phyloP scores from a whole-genome alignment of 2,797 vertebrate species.

The Austrolebias charrua region DNA sequence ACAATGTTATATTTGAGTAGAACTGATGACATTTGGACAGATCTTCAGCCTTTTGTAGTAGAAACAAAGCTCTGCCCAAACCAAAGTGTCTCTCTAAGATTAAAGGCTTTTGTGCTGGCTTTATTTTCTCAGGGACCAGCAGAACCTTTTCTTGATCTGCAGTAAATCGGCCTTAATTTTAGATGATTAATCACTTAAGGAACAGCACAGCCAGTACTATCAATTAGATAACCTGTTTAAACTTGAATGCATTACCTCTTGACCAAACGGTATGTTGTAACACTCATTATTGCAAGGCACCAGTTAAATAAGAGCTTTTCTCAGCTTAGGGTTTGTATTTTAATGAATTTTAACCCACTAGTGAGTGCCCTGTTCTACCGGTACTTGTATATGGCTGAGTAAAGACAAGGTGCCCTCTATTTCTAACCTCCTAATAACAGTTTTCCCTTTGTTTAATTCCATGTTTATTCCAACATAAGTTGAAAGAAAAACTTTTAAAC shows the following conservation, averaged over 20 bases:
- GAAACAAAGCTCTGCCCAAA: conserved; percentile 23
- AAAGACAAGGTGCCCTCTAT: conserved; percentile 21
- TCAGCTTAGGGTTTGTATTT: conserved; percentile 40
- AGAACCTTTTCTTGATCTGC: conserved; percentile 27
- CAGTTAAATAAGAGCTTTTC: conserved; percentile 46
- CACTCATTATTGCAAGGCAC: conserved; percentile 35
- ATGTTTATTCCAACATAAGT: conserved; percentile 1
- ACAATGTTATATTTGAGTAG: conserved; percentile 13
- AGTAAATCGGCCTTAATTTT: conserved; percentile 45
- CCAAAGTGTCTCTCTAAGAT: conserved; percentile 22
- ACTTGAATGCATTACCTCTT: conserved; percentile 31
- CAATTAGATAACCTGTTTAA: conserved; percentile 44
- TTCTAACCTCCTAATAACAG: conserved; percentile 32
- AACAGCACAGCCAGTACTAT: conserved; percentile 23
- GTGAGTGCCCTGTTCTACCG: conserved; percentile 20
- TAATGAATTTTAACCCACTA: conserved; percentile 45
- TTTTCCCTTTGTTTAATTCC: conserved; percentile 27
- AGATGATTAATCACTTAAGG: conserved; percentile 43
- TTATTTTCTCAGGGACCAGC: conserved; percentile 13
- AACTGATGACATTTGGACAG: conserved; percentile 22
- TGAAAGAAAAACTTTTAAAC: conserved; percentile 27
- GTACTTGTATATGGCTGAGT: conserved; percentile 12
- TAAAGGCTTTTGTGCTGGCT: conserved; percentile 2
- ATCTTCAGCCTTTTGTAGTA: conserved; percentile 23
- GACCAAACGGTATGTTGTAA: conserved; percentile 28